Evolutionary conservation across 2,888 invertebrate genomes (phyloP), one percentile per base, ranked within the genome.

Genomic region (Orthosia cruda): DNA sequence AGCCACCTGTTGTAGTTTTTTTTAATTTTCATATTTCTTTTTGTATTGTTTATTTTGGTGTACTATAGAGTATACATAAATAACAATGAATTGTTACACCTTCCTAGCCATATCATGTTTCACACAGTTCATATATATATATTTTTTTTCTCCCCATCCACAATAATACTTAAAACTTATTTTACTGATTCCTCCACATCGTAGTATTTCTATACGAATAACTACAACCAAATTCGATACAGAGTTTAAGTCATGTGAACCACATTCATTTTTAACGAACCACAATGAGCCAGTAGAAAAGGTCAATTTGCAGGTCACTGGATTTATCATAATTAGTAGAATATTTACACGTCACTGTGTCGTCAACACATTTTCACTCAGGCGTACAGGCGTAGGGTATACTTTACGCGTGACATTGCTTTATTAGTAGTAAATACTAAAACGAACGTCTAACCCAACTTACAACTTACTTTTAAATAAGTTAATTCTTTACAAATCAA

Each of bases 381-480:
- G 13, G 26, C 23, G 68, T 64, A n/a, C n/a, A n/a, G n/a, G n/a
- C n/a, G n/a, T n/a, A n/a, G n/a, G n/a, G n/a, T 69, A 76, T 76
- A 52, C 40, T 76, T 13, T 13, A 23, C 3, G 20, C 40, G 45
- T 77, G 82, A 70, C 72, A 71, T 13, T 50, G 26, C 26, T 74
- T 69, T 50, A 77, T 77, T 77, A 57, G 18, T 9, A 40, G 45
- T 50, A 7, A 47, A 58, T 40, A 4, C 18, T 45, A 69, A 68
- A 57, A 45, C 16, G 5, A 50, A 50, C 20, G 20, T 45, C 18
- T n/a, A 59, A 50, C 45, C 15, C 32, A 64, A 68, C 68, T n/a
- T n/a, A n/a, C n/a, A n/a, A n/a, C n/a, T n/a, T n/a, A 74, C 23
- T 18, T 68, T 68, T 55, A 49, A 52, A 80, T 71, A 57, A 66